Evolutionary conservation across 2,113 vertebrate species (phyloP).

Genomic region (Chloroceryle aenea): DNA sequence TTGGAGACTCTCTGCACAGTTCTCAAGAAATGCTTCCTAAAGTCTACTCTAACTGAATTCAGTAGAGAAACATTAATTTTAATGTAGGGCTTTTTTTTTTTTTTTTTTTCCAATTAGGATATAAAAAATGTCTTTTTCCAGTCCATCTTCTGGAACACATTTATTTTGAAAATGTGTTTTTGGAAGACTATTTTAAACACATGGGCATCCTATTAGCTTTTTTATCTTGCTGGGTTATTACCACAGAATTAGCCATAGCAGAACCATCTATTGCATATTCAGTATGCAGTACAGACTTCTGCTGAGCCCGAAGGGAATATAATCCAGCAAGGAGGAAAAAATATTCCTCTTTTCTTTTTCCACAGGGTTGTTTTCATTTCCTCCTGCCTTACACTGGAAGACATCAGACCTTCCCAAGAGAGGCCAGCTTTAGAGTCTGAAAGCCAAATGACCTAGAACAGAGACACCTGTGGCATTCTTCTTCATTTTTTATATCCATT

Average conservation of each 20-base stretch:
- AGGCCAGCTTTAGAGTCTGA: background rate
- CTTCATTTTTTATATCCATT: background rate
- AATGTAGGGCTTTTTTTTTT: background rate
- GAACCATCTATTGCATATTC: background rate
- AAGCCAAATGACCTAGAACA: conserved; percentile 30
- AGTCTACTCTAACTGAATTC: background rate
- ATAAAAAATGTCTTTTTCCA: background rate
- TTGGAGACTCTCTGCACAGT: background rate
- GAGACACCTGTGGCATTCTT: background rate
- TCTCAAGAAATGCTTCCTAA: background rate
- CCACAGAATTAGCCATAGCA: conserved; percentile 48
- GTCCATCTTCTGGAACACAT: conserved; percentile 26
- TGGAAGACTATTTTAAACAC: conserved; percentile 23
- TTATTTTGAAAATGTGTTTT: conserved; percentile 20
- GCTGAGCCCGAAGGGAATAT: conserved; percentile 22
- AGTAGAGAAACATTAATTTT: background rate
- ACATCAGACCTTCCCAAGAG: conserved; percentile 36
- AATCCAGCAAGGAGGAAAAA: conserved; percentile 26
- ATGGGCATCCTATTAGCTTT: background rate
- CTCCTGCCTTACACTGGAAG: conserved; percentile 38
- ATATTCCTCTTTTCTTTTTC: conserved; percentile 57
- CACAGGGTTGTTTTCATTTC: conserved; percentile 47
- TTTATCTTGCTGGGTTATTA: conserved; percentile 42
- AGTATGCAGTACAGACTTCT: background rate
- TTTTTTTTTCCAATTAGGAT: background rate